A percentile compares a stretch with the other conserved stretches of the same genome.
Conservation (phyloP, 2,888 invertebrate species). For the Nymphalis urticae region DNA sequence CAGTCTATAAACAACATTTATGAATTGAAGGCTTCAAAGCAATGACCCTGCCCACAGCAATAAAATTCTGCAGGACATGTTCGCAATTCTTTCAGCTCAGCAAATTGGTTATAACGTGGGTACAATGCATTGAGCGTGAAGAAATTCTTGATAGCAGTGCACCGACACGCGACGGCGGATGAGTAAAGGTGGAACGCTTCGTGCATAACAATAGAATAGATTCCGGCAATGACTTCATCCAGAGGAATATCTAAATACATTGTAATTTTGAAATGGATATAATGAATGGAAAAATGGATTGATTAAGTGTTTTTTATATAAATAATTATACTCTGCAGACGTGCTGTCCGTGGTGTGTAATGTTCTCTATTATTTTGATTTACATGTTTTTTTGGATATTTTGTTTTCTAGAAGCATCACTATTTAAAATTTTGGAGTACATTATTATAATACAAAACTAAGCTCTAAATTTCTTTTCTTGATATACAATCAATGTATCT, state of each 20-base stretch:
- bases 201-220: slow-evolving; percentile 60
- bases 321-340: too few relatives aligned
- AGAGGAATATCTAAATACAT: slow-evolving; percentile 12
- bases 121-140: slow-evolving; percentile 51
- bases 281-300: neutral
- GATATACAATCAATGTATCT: too few relatives aligned
- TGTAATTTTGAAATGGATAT: neutral
- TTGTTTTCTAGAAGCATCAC: too few relatives aligned
- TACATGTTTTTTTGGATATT: too few relatives aligned
- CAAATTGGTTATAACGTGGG: slow-evolving; percentile 37
- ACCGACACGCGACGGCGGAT: slow-evolving; percentile 63
- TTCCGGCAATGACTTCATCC: slow-evolving; percentile 29
- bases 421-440: too few relatives aligned
- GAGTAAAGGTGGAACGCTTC: slow-evolving; percentile 51
- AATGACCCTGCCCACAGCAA: neutral
- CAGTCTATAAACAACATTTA: neutral
- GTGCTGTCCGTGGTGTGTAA: too few relatives aligned
- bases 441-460: too few relatives aligned
- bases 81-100: slow-evolving; percentile 20
- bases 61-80: slow-evolving; percentile 8
- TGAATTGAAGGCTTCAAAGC: neutral
- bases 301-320: too few relatives aligned
- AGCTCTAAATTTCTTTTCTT: too few relatives aligned
- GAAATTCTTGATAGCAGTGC: slow-evolving; percentile 58
- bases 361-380: too few relatives aligned